Evolutionary conservation across 2,113 vertebrate species (phyloP), one percentile per base, ranked within the genome.

Genomic region (Aegotheles bennettii): DNA sequence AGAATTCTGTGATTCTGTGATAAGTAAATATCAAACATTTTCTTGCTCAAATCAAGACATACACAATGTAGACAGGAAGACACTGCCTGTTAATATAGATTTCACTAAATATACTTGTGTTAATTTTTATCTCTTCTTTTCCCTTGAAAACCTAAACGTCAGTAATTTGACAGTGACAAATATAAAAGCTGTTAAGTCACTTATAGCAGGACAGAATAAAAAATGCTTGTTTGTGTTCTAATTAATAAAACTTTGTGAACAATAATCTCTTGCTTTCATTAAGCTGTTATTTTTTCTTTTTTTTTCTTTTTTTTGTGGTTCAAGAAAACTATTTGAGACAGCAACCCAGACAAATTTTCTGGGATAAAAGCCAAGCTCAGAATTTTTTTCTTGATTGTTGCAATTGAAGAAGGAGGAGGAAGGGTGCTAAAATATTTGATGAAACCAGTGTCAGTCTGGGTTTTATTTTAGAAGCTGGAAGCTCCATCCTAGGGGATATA

Each of bases 321-420:
- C 94, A 93, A 84, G 77, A 89, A 91, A 97, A 92, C 85, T 96
- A 94, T 97, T 95, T 93, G 87, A 93, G 94, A 92, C 84, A 80
- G 69, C 74, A 95, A 94, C 43, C 78, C 97, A 97, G 94, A 97
- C 95, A 86, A 73, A 74, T 76, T 91, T 96, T 97, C 97, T 96
- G 97, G 97, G 97, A 96, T 56, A 70, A 65, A 71, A 82, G 94
- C 97, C 97, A 97, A 59, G 8, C 71, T 71, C 75, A 84, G 38
- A 91, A 90, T 15, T 94, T 96, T n/a, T 90, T 54, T 74, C 67
- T 94, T 83, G 48, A 69, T 94, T 90, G 53, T 80, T 94, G 79
- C 77, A 94, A 25, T 21, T 90, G 78, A 91, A 89, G 60, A n/a
- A 65, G 74, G 81, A 91, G 87, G 69, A 92, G 79, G 84, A 95